phyloP scores from a whole-genome alignment of 2,797 vertebrate species.

The Darevskia mixta region DNA sequence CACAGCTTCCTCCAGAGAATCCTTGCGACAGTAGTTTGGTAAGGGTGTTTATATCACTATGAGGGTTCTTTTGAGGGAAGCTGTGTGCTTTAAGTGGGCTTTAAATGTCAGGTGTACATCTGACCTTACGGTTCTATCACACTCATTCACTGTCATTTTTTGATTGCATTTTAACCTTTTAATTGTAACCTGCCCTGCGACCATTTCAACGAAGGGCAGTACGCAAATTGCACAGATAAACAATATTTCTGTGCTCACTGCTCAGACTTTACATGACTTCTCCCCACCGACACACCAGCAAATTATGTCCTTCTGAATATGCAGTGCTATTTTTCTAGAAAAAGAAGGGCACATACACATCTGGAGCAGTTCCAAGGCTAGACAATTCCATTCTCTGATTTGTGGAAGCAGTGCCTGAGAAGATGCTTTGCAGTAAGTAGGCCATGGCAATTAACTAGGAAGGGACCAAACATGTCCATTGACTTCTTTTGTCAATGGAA shows the following conservation, averaged over 20 bases:
- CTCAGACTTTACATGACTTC: neutral
- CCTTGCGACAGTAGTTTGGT: too few species aligned
- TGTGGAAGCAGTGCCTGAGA: neutral
- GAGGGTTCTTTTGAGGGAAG: too few species aligned
- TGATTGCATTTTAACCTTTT: neutral
- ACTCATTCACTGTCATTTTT: neutral
- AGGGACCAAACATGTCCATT: neutral
- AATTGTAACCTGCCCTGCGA: neutral
- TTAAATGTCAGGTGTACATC: too few species aligned
- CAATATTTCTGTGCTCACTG: neutral
- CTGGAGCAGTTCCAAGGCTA: neutral
- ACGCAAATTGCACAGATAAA: neutral
- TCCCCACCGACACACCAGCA: neutral
- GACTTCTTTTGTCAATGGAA: constrained; percentile 8
- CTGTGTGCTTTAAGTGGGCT: too few species aligned
- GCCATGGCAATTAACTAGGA: neutral
- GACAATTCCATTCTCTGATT: neutral
- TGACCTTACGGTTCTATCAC: neutral
- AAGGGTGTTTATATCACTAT: too few species aligned
- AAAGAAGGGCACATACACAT: constrained; percentile 21
- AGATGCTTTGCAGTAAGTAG: constrained; percentile 5
- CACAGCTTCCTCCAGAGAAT: too few species aligned
- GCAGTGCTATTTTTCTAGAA: neutral
- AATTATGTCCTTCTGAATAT: constrained; percentile 23
- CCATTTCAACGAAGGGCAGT: too few species aligned